Evolutionary conservation across 2,113 vertebrate species (phyloP).

Genomic region (Aspiorhynchus laticeps): DNA sequence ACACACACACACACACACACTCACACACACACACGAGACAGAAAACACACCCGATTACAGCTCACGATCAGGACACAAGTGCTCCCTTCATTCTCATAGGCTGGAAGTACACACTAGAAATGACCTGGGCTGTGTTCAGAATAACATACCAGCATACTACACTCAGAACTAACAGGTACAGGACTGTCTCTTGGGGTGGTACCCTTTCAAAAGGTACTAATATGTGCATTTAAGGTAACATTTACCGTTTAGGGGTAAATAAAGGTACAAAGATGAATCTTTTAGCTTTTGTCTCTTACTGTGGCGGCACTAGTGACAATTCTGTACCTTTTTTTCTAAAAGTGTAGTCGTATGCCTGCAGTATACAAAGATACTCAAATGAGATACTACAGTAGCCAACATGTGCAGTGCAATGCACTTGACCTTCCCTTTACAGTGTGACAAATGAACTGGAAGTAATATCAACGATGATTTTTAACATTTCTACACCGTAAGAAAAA

Average conservation of each 20-base stretch:
- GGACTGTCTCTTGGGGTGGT: neutral
- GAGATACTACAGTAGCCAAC: neutral
- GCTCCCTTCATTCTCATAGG: conserved; percentile 49
- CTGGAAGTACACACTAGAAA: conserved; percentile 31
- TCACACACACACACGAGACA: conserved; percentile 45
- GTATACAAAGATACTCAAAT: neutral
- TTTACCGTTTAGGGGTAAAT: too few relatives aligned
- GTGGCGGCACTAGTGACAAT: neutral
- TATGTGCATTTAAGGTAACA: too few relatives aligned
- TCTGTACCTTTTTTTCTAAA: neutral
- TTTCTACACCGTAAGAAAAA: too few relatives aligned
- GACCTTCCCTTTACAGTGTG: neutral
- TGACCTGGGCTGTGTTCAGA: neutral
- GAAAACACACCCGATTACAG: conserved; percentile 36
- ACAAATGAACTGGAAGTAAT: neutral
- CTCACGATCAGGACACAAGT: conserved; percentile 55
- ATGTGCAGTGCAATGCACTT: neutral
- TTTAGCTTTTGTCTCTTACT: neutral
- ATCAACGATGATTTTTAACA: too few relatives aligned
- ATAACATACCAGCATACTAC: neutral
- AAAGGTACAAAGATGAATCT: too few relatives aligned
- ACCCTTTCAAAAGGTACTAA: neutral
- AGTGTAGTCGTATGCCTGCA: neutral
- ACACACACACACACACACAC: conserved; percentile 49
- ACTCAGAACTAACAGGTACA: neutral